These are phyloP conservation scores for Leucopsar rothschildi DNA, from an alignment of 2,113 vertebrate species.

Conservation along the genomic window DNA sequence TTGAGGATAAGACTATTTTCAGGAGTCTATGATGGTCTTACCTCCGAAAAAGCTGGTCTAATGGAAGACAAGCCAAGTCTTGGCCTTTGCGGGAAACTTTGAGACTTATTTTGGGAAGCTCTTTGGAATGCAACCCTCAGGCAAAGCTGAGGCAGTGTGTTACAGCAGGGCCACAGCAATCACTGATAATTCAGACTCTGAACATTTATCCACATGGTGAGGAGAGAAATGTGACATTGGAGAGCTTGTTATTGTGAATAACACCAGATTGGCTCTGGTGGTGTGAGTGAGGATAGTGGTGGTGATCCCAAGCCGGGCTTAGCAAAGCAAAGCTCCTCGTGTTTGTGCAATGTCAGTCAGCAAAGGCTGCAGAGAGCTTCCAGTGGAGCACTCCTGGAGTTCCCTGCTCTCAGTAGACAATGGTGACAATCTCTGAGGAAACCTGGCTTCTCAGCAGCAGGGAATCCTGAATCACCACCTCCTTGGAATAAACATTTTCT, in stretches of 20 bases:
- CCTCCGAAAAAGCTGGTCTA: background rate
- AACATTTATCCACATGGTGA: background rate
- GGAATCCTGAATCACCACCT: background rate
- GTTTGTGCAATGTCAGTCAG: background rate
- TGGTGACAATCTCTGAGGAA: background rate
- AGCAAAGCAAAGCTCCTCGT: background rate
- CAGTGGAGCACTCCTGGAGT: background rate
- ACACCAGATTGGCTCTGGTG: background rate
- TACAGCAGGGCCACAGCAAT: background rate
- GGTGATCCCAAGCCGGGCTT: background rate
- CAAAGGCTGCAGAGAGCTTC: background rate
- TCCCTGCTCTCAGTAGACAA: background rate
- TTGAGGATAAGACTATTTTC: background rate
- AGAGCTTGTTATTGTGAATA: background rate
- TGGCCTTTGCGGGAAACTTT: background rate
- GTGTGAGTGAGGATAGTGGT: background rate
- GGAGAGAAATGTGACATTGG: background rate
- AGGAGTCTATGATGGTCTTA: no score
- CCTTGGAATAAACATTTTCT: background rate
- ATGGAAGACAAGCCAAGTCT: accelerated
- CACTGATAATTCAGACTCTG: background rate
- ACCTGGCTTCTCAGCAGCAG: background rate
- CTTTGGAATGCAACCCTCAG: background rate
- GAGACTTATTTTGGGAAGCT: background rate
- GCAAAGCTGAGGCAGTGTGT: background rate